Conservation (phyloP, 1,140 invertebrate species). For the Onthophagus taurus region DNA sequence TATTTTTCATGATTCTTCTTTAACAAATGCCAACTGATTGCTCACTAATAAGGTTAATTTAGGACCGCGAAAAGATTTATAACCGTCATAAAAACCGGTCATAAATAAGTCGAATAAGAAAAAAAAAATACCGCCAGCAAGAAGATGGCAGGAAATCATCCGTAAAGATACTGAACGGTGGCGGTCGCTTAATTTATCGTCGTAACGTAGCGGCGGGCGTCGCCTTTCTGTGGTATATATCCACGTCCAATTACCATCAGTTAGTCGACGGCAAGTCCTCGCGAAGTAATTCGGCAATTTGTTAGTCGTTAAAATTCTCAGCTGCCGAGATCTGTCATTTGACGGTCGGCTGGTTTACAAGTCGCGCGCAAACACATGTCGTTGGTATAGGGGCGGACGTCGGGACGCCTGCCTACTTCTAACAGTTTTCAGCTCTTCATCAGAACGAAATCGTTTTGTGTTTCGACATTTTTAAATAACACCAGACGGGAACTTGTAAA, state of each 20-base stretch:
- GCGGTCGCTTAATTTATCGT: constrained; percentile 17
- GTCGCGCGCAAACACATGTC: constrained; percentile 37
- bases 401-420: no score
- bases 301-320: constrained; percentile 41
- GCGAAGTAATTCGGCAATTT: constrained; percentile 39
- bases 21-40: no score
- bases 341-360: constrained; percentile 37
- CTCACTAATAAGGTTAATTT: no score
- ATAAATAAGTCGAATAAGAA: constrained; percentile 4
- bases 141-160: no score
- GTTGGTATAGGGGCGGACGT: no score
- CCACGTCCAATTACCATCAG: constrained; percentile 38
- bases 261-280: constrained; percentile 26
- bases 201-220: constrained; percentile 14
- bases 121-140: neutral
- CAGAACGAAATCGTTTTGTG: no score
- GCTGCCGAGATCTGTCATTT: constrained; percentile 39
- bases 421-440: no score
- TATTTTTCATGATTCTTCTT: no score
- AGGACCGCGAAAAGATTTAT: constrained; percentile 10
- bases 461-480: no score
- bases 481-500: no score
- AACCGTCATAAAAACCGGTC: constrained; percentile 2
- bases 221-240: constrained; percentile 32
- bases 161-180: neutral